Percentiles rank a stretch among this genome's conserved stretches.
Evolutionary conservation across 1,140 invertebrate species (phyloP).

Genomic region (Lepidostoma basale): DNA sequence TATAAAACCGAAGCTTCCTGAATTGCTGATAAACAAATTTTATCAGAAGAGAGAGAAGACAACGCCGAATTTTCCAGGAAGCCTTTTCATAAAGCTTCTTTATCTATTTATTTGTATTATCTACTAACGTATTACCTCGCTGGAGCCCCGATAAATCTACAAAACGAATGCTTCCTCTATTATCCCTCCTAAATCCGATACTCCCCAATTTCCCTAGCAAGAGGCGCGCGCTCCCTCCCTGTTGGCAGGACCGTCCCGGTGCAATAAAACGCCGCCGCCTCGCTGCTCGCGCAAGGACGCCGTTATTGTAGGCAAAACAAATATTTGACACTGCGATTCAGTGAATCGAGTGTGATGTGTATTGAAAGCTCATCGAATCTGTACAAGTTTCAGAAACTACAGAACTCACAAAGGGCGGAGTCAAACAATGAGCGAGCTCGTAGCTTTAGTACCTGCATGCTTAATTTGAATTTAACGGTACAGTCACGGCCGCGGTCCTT

Average conservation of each 20-base stretch:
- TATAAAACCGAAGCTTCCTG: no score
- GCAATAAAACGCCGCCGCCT: constrained; percentile 2
- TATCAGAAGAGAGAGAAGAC: no score
- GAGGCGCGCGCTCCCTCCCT: neutral
- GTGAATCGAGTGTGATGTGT: neutral
- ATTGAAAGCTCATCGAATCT: neutral
- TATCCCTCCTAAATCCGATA: constrained; percentile 25
- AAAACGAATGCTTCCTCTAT: constrained; percentile 5
- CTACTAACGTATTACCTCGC: neutral
- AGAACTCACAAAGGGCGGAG: no score
- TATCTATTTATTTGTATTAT: neutral
- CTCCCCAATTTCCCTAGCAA: constrained; percentile 13
- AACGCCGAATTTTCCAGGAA: no score
- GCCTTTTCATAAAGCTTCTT: neutral
- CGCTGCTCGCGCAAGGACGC: neutral
- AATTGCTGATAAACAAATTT: no score
- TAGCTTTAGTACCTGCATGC: no score
- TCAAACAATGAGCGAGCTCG: no score
- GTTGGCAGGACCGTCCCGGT: neutral
- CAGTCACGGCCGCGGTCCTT: no score
- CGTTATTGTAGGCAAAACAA: constrained; percentile 21
- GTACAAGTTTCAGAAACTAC: no score
- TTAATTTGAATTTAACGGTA: no score
- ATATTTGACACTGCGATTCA: constrained; percentile 1
- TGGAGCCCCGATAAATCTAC: constrained; percentile 5